phyloP scores from a whole-genome alignment of 2,797 vertebrate species.

The Sebastes hubbsi region DNA sequence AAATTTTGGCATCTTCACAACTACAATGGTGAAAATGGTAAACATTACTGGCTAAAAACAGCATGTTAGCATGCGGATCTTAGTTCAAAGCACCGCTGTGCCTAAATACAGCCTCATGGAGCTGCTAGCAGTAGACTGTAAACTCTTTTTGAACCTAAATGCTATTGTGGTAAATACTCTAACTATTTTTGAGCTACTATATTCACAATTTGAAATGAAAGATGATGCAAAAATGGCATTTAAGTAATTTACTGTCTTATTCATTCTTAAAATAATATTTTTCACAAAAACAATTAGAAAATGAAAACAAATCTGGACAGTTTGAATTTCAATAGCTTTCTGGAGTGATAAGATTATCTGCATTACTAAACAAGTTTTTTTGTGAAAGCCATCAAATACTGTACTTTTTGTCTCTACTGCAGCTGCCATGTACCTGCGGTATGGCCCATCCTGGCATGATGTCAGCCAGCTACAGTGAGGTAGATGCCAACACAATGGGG shows the following conservation, averaged over 20 bases:
- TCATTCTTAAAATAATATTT: too few species aligned
- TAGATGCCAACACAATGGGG: slow-evolving; percentile 85
- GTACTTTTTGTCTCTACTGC: not conserved
- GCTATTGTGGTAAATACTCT: not conserved
- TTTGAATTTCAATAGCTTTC: not conserved
- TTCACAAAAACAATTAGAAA: not conserved
- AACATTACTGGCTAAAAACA: not conserved
- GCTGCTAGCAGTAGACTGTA: not conserved
- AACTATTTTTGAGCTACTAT: not conserved
- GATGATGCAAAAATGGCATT: not conserved
- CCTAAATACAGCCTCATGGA: not conserved
- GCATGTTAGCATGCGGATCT: not conserved
- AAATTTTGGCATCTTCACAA: too few species aligned
- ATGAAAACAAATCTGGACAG: not conserved
- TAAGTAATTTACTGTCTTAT: too few species aligned
- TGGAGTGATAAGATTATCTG: not conserved
- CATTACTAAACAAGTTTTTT: not conserved
- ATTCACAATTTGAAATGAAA: not conserved
- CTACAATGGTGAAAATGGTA: too few species aligned
- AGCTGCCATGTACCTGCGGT: slow-evolving; percentile 88
- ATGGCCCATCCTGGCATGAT: slow-evolving; percentile 82
- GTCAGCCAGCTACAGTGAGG: slow-evolving; percentile 86
- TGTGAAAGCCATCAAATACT: not conserved
- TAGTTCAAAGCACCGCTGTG: not conserved
- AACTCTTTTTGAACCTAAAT: not conserved